Base-by-base conservation (phyloP, 1,140 invertebrate genomes). In the Trichomalopsis sarcophagae region DNA sequence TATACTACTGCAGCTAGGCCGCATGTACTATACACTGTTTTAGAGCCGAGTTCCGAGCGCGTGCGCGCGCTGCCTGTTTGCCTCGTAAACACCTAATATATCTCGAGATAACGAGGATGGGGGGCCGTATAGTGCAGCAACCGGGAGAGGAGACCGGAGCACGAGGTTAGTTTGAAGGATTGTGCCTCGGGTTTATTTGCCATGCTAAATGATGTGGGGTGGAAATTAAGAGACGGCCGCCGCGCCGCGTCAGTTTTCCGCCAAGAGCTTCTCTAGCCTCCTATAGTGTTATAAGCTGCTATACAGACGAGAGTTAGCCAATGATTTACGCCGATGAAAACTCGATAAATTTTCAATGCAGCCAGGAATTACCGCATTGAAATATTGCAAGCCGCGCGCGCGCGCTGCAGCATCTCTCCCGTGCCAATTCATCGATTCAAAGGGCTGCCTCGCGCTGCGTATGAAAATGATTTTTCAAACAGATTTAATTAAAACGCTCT, bases 81-180 rank as follows among this genome's bases (percentile, higher is more conserved):
- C 68, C 81, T 79, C 84, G 80, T 86, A 82, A 82, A 86, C 84
- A 86, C 80, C 84, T 73, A 79, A 86, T 86, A 86, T 86, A 86
- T 86, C 68, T 82, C 33, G 47, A 77, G 84, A 82, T 86, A 86
- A 86, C 84, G 81, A 86, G 84, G 68, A 82, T 62, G 44, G 13
- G 40, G 10, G 50, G 21, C 21, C 50, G 21, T 44, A 21, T 21
- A 17, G 17, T 17, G 55, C 14, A 14, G n/a, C n/a, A n/a, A n/a
- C 3, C 17, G 50, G 50, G 17, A 17, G 17, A 14, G 17, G 50
- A n/a, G 17, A 5, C n/a, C 40, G 55, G 17, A 62, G 6, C 17
- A 17, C 21, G 55, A 62, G 76, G 30, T 74, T 74, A 40, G 73
- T 82, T 76, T 76, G 81, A 76, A 55, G 73, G 36, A 82, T 47